Evolutionary conservation across 2,888 invertebrate genomes (phyloP).

Genomic region (Pollenia amentaria): DNA sequence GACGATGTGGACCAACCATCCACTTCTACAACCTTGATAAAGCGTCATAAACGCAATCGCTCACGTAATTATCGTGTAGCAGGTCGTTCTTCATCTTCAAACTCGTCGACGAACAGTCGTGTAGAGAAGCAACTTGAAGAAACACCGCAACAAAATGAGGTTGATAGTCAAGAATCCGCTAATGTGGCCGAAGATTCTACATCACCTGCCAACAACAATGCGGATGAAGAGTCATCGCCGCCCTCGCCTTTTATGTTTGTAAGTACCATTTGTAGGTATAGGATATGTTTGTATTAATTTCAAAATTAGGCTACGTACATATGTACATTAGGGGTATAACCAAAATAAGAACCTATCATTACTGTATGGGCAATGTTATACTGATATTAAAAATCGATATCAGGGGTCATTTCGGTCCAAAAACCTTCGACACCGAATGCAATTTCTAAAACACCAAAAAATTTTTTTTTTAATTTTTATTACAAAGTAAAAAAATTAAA

Average conservation of each 20-base stretch:
- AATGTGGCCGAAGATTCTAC: background rate
- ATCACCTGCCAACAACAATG: slow-evolving; percentile 35
- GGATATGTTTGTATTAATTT: too few relatives aligned
- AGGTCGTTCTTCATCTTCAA: slow-evolving; percentile 55
- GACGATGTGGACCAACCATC: slow-evolving; percentile 43
- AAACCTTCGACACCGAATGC: too few relatives aligned
- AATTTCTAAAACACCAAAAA: too few relatives aligned
- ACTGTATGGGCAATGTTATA: too few relatives aligned
- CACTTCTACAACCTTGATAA: slow-evolving; percentile 50
- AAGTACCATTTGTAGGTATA: background rate
- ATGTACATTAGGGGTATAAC: too few relatives aligned
- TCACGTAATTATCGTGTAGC: slow-evolving; percentile 66
- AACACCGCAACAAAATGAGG: background rate
- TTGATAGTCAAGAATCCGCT: slow-evolving; percentile 4
- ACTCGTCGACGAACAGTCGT: slow-evolving; percentile 19
- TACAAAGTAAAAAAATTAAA: too few relatives aligned
- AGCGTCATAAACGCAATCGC: slow-evolving; percentile 65
- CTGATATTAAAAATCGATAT: too few relatives aligned
- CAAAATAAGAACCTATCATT: too few relatives aligned
- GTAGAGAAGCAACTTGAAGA: background rate
- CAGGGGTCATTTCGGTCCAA: too few relatives aligned
- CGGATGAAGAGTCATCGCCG: background rate
- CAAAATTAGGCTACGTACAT: too few relatives aligned
- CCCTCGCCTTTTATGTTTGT: slow-evolving; percentile 56
- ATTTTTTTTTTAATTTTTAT: too few relatives aligned